Conservation (phyloP, 2,888 invertebrate species). For the Pammene fasciana region DNA sequence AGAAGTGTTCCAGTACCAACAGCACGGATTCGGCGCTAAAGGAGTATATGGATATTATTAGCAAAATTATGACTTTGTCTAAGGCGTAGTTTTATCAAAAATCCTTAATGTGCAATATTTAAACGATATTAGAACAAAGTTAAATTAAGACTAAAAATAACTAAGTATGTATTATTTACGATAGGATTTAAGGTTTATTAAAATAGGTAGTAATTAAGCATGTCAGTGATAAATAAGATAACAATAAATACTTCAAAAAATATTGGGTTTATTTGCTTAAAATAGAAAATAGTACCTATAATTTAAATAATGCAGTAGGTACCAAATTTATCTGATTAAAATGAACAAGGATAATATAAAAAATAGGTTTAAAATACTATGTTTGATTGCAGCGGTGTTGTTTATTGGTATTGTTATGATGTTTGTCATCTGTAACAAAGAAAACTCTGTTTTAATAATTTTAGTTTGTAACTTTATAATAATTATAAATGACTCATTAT, state of each 20-base stretch:
- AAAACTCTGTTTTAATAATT: not conserved
- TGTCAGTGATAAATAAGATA: too few species aligned
- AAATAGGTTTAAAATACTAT: constrained; percentile 42
- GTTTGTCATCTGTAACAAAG: constrained; percentile 66
- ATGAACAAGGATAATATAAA: constrained; percentile 39
- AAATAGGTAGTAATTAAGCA: too few species aligned
- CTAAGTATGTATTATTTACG: too few species aligned
- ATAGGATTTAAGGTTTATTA: too few species aligned
- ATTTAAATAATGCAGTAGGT: not conserved
- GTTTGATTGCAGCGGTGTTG: constrained; percentile 42
- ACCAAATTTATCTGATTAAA: constrained; percentile 15
- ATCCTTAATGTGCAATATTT: too few species aligned
- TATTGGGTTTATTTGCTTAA: not conserved
- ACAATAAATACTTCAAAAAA: too few species aligned
- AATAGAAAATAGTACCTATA: not conserved
- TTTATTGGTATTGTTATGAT: constrained; percentile 64
- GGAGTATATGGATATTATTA: constrained; percentile 67
- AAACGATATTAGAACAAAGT: too few species aligned
- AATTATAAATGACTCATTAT: too few species aligned
- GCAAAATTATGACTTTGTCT: constrained; percentile 63
- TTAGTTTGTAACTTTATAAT: too few species aligned
- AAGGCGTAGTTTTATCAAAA: constrained; percentile 36
- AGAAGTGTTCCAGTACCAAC: constrained; percentile 64
- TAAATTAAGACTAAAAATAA: too few species aligned
- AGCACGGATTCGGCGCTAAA: constrained; percentile 56